Conservation (phyloP, 2,113 vertebrate genomes). For the Megalops atlanticus region DNA sequence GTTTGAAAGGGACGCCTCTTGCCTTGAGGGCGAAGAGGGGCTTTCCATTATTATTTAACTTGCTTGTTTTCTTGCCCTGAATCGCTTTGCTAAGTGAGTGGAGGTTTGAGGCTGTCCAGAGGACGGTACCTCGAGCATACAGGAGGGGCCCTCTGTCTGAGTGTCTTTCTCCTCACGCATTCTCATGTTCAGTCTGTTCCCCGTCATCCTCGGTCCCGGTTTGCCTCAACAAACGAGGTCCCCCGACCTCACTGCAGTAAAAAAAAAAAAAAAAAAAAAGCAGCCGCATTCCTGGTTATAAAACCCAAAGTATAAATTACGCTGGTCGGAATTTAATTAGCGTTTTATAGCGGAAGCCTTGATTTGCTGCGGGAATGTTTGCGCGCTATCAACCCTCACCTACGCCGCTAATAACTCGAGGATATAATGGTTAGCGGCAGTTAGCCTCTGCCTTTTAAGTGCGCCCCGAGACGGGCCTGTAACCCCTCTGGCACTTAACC, state of each 20-base stretch:
- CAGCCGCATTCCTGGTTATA: not conserved
- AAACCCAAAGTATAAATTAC: not conserved
- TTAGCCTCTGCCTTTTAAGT: constrained; percentile 11
- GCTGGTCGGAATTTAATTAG: not conserved
- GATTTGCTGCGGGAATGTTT: not conserved
- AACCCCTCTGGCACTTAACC: not conserved
- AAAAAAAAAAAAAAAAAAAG: too few species aligned
- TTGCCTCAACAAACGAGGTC: not conserved
- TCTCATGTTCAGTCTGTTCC: not conserved
- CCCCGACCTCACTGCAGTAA: not conserved
- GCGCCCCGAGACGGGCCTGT: not conserved
- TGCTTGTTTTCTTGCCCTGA: not conserved
- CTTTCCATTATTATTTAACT: not conserved
- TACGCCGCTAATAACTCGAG: not conserved
- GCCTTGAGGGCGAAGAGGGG: not conserved
- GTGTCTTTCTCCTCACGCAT: too few species aligned
- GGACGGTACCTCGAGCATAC: not conserved
- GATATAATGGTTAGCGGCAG: constrained; percentile 7
- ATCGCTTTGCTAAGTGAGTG: not conserved
- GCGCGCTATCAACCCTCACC: not conserved
- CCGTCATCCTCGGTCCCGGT: not conserved
- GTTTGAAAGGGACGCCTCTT: not conserved
- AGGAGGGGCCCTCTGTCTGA: not conserved
- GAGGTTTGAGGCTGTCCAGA: not conserved
- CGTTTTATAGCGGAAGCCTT: not conserved